A percentile compares a stretch with the other conserved stretches of the same genome.
Evolutionary conservation across 2,888 invertebrate genomes (phyloP).

Genomic region (Galeopsomyia nigrocyanea): DNA sequence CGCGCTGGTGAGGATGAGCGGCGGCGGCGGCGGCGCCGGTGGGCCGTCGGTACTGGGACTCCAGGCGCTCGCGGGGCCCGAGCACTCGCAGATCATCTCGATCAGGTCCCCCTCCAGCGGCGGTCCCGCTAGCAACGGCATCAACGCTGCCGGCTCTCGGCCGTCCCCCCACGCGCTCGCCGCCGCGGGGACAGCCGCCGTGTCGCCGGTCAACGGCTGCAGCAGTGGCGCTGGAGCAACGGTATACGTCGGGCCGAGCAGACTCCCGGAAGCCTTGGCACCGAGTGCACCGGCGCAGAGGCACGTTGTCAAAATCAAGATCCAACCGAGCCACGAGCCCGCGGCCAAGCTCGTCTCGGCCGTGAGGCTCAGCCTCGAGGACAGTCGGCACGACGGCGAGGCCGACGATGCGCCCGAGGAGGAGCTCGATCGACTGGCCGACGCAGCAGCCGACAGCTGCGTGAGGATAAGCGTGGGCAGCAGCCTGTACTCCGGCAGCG

Average conservation of each 20-base stretch:
- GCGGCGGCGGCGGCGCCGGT: conserved; percentile 52
- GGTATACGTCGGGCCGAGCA: conserved; percentile 12
- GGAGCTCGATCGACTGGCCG: not conserved
- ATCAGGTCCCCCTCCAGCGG: conserved; percentile 58
- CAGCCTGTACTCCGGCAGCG: not conserved
- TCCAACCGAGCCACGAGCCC: conserved; percentile 75
- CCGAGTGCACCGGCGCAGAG: conserved; percentile 30
- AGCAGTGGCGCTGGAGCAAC: conserved; percentile 44
- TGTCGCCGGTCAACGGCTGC: conserved; percentile 68
- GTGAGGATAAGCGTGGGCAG: conserved; percentile 39
- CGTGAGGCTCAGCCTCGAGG: conserved; percentile 42
- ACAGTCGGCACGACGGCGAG: not conserved
- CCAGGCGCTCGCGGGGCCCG: conserved; percentile 50
- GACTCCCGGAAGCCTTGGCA: conserved; percentile 17
- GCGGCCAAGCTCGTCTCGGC: conserved; percentile 54
- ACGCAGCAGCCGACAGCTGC: not conserved
- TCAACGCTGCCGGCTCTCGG: not conserved
- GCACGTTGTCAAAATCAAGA: conserved; percentile 81
- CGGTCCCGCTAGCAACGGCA: not conserved
- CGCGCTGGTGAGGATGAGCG: conserved; percentile 60
- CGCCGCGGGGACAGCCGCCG: conserved; percentile 46
- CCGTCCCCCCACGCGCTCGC: conserved; percentile 11
- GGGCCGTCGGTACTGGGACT: not conserved
- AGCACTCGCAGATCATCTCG: conserved; percentile 62
- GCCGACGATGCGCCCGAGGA: not conserved